These are phyloP conservation scores for Phalanger gymnotis DNA, from an alignment of 2,797 vertebrate genomes.

Conservation along the genomic window DNA sequence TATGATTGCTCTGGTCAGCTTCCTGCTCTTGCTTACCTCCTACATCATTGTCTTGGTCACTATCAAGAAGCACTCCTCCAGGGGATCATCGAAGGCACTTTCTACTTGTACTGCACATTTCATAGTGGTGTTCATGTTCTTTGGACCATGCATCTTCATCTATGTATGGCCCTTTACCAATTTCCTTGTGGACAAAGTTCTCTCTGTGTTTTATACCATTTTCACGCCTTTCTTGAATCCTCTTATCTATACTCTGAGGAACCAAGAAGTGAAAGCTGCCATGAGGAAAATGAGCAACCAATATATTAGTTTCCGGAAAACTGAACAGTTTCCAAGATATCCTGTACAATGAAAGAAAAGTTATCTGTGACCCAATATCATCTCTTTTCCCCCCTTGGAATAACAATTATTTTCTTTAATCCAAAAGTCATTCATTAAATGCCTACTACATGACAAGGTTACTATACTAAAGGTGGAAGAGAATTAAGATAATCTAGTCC, in stretches of 20 bases:
- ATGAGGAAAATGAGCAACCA: slow-evolving; percentile 62
- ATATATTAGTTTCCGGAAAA: slow-evolving; percentile 53
- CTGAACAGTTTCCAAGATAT: background rate
- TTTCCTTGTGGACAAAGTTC: slow-evolving; percentile 74
- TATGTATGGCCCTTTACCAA: slow-evolving; percentile 77
- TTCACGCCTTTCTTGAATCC: slow-evolving; percentile 79
- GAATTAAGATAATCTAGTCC: background rate
- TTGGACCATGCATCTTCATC: slow-evolving; percentile 79
- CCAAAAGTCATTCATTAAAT: background rate
- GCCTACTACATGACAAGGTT: background rate
- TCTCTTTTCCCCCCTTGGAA: slow-evolving; percentile 13
- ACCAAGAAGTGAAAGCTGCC: slow-evolving; percentile 70
- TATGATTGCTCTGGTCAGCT: slow-evolving; percentile 68
- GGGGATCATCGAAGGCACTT: slow-evolving; percentile 66
- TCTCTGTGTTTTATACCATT: slow-evolving; percentile 79
- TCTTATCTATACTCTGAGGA: slow-evolving; percentile 79
- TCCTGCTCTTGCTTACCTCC: slow-evolving; percentile 72
- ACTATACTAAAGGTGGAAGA: background rate
- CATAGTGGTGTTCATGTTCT: slow-evolving; percentile 78
- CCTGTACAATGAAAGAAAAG: background rate
- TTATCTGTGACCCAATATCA: background rate
- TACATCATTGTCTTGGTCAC: slow-evolving; percentile 71
- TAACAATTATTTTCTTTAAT: background rate
- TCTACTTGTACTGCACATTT: slow-evolving; percentile 81
- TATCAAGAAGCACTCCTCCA: slow-evolving; percentile 58